Evolutionary conservation across 2,888 invertebrate genomes (phyloP), one percentile per base, ranked within the genome.

Genomic region (Labia minor): DNA sequence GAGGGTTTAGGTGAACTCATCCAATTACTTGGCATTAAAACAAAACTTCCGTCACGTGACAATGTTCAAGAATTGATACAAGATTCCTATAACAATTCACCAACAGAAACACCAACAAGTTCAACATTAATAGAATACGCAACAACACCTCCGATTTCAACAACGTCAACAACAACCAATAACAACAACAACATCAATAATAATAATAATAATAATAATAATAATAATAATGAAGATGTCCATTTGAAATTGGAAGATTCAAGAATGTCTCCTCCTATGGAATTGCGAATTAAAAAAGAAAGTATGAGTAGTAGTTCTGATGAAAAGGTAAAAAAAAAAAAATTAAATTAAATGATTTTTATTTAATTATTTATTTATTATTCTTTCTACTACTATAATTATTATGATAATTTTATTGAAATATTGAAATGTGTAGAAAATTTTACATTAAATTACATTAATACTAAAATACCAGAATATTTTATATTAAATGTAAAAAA

Each of bases 1-100:
- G 87, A 88, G 75, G 89, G 88, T 74, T 84, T 92, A 80, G 87
- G 89, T 79, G 91, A 91, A 77, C 79, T 92, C 67, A 87, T 92
- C 77, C 87, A 90, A 77, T 80, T 92, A 72, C 78, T 92, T 73
- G 90, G 91, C 81, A 92, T 92, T 72, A 90, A 90, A 78, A 89
- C 91, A 70, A 90, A 90, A 74, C 73, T 79, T 49, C 49, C 49
- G 2, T 8, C 3, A 11, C 14, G 2, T 8, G 16, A 16, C 8
- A 49, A 14, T 3, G 14, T 2, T 14, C n/a, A 4, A 14, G 49
- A 49, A 10, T 3, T 2, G 2, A 14, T 14, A 8, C 2, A n/a
- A 49, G 49, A 49, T 8, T 4, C 49, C 4, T 4, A 10, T 2
- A 3, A 4, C 8, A 49, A 11, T 49, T 49, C 49, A 1, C 21